These are phyloP conservation scores for Danio kyathit DNA, from an alignment of 2,797 vertebrate genomes.

Conservation along the genomic window DNA sequence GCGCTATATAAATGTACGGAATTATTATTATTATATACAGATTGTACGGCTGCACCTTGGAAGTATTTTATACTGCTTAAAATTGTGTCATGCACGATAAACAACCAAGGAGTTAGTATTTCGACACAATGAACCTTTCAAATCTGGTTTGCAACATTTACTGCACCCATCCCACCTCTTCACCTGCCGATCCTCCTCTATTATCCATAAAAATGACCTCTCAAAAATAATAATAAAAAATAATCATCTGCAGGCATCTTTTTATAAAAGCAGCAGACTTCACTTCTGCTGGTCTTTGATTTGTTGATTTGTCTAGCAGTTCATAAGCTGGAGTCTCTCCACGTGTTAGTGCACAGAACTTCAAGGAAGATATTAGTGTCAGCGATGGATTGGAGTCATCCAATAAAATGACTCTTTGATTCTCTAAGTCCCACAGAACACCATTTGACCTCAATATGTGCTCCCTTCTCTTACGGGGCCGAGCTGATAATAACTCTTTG, in stretches of 20 bases:
- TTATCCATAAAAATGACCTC: background rate
- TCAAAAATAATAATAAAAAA: background rate
- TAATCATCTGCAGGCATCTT: background rate
- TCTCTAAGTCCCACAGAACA: slow-evolving; percentile 34
- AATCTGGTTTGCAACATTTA: slow-evolving; percentile 6
- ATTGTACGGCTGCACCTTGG: background rate
- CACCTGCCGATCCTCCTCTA: background rate
- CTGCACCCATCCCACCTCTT: background rate
- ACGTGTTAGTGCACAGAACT: slow-evolving; percentile 4
- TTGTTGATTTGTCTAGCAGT: slow-evolving; percentile 1
- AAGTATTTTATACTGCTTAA: background rate
- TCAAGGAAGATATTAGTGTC: slow-evolving; percentile 42
- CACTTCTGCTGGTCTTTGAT: slow-evolving; percentile 8
- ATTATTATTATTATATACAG: background rate
- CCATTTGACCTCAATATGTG: slow-evolving; percentile 49
- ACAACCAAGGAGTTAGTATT: background rate
- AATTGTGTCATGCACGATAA: background rate
- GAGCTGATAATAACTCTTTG: slow-evolving; percentile 31
- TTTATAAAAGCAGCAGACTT: background rate
- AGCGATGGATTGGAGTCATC: slow-evolving; percentile 34
- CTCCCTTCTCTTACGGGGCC: slow-evolving; percentile 9
- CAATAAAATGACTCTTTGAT: slow-evolving; percentile 40
- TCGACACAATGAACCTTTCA: background rate
- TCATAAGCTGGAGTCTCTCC: slow-evolving; percentile 23
- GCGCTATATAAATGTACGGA: too few species aligned